Conservation (phyloP, 2,888 invertebrate genomes). For the Theristus sp. region DNA sequence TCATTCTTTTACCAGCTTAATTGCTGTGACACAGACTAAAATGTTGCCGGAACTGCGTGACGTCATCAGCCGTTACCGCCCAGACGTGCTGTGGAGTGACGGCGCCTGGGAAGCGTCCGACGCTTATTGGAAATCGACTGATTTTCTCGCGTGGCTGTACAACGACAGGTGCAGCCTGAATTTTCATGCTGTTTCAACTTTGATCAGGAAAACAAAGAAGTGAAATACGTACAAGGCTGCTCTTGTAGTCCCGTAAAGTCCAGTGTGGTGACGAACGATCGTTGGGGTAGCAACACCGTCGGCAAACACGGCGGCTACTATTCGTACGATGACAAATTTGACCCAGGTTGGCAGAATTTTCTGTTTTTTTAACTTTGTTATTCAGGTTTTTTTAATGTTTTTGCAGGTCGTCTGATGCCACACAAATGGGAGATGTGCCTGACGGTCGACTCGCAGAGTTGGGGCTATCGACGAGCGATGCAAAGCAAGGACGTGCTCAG, state of each 20-base stretch:
- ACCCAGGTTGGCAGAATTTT: constrained; percentile 34
- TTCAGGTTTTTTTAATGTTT: too few species aligned
- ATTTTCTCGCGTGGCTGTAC: constrained; percentile 77
- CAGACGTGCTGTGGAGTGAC: constrained; percentile 68
- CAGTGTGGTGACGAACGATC: constrained; percentile 71
- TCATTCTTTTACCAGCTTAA: too few species aligned
- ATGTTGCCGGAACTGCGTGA: constrained; percentile 23
- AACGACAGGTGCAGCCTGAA: constrained; percentile 53
- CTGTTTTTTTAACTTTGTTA: too few species aligned
- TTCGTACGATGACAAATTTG: constrained; percentile 63
- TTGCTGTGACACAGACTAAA: too few species aligned
- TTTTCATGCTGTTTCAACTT: neutral
- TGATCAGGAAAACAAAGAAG: neutral
- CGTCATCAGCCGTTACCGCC: constrained; percentile 33
- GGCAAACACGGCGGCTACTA: constrained; percentile 76
- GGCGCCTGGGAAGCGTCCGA: constrained; percentile 65
- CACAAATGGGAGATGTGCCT: neutral
- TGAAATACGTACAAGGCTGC: neutral
- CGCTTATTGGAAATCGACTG: constrained; percentile 59
- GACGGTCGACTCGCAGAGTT: neutral
- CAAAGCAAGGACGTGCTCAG: neutral
- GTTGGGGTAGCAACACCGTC: constrained; percentile 62
- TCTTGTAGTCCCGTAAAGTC: constrained; percentile 48
- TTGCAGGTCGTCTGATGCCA: neutral
- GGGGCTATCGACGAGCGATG: neutral